phyloP scores from a whole-genome alignment of 2,113 vertebrate species.

The Carlito syrichta region DNA sequence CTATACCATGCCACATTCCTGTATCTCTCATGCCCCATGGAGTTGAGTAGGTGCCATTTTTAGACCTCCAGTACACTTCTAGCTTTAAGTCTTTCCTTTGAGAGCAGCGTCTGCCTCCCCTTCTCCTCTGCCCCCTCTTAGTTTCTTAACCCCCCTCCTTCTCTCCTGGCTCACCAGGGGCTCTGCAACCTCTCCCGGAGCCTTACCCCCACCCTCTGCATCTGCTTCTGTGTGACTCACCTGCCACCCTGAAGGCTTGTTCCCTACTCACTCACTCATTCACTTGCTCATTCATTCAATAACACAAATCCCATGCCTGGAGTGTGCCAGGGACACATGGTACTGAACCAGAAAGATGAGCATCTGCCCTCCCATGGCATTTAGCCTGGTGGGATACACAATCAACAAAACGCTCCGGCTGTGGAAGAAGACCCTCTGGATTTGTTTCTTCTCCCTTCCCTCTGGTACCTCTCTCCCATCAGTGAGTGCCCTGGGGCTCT shows the following conservation, averaged over 20 bases:
- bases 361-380: background rate
- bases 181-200: background rate
- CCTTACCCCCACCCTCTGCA: background rate
- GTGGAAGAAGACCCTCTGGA: background rate
- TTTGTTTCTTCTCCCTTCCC: background rate
- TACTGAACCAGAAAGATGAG: background rate
- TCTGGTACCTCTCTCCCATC: background rate
- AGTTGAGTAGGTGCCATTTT: background rate
- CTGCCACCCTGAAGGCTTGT: background rate
- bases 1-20: rapidly evolving
- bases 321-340: background rate
- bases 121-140: background rate
- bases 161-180: background rate
- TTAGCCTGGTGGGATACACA: background rate
- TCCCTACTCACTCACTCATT: background rate
- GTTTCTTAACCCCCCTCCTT: too few relatives aligned
- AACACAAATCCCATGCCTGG: background rate
- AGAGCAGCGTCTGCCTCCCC: background rate
- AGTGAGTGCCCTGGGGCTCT: background rate
- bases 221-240: background rate
- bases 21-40: background rate
- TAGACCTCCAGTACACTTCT: too few relatives aligned
- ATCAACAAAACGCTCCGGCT: background rate
- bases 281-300: background rate
- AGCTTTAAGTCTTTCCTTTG: background rate